phyloP scores from a whole-genome alignment of 2,888 invertebrate genomes.

The Nephrotoma flavescens region DNA sequence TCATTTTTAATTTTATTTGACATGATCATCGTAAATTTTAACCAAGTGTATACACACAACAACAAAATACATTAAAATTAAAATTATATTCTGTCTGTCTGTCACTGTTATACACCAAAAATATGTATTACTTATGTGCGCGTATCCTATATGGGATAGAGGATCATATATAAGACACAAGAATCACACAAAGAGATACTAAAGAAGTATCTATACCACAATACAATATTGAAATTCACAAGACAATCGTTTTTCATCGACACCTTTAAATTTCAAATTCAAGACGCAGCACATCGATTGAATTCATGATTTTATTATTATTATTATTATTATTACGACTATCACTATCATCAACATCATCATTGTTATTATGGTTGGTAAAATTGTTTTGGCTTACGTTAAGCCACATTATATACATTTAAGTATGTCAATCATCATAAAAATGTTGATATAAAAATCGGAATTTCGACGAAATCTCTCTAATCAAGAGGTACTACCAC shows the following conservation, averaged over 20 bases:
- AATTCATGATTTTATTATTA: slow-evolving; percentile 2
- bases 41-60: background rate
- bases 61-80: background rate
- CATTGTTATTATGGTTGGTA: background rate
- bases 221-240: background rate
- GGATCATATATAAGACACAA: background rate
- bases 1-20: background rate
- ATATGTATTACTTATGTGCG: background rate
- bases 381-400: background rate
- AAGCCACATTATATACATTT: background rate
- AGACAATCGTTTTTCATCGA: slow-evolving; percentile 2
- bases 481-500: background rate
- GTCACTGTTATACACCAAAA: background rate
- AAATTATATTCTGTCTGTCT: background rate
- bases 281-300: background rate
- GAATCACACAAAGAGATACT: background rate
- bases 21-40: slow-evolving; percentile 1
- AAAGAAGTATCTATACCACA: background rate
- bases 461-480: background rate
- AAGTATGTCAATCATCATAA: background rate
- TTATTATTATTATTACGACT: background rate
- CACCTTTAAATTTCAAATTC: slow-evolving; percentile 3
- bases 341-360: background rate
- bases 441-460: background rate
- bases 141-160: background rate